Conservation (phyloP, 2,888 invertebrate species). For the Trichogramma dendrolimi region DNA sequence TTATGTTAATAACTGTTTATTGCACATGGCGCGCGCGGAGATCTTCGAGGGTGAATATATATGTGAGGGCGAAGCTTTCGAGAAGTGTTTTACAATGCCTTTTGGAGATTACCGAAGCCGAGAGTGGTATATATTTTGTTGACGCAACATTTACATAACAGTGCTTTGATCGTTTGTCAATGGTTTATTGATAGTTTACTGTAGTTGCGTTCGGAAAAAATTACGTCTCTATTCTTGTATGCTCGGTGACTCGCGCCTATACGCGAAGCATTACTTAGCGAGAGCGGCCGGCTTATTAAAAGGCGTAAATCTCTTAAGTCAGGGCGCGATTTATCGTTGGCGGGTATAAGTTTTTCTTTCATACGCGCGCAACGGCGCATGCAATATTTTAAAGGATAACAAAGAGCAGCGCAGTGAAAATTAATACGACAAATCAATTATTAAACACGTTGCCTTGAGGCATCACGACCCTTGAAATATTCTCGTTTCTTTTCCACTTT, state of each 20-base stretch:
- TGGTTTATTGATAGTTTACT: no score
- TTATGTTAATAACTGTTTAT: slow-evolving; percentile 30
- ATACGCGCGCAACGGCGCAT: not conserved
- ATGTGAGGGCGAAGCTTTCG: no score
- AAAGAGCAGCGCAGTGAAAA: slow-evolving; percentile 13
- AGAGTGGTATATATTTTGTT: no score
- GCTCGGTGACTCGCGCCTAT: not conserved
- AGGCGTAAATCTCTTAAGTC: slow-evolving; percentile 17
- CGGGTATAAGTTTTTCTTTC: slow-evolving; percentile 10
- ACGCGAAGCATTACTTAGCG: slow-evolving; percentile 7
- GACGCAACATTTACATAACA: no score
- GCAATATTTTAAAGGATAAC: slow-evolving; percentile 8
- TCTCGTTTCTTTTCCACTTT: slow-evolving; percentile 22
- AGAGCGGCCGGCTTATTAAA: slow-evolving; percentile 14
- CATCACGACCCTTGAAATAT: slow-evolving; percentile 14
- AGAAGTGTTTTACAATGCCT: slow-evolving; percentile 12
- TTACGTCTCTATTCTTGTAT: slow-evolving; percentile 8
- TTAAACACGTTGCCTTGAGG: slow-evolving; percentile 11
- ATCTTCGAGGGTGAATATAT: no score
- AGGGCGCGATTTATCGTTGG: not conserved
- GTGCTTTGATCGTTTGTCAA: no score
- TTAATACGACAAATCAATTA: slow-evolving; percentile 29
- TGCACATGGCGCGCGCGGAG: not conserved
- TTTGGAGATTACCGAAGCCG: not conserved
- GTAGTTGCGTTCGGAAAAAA: slow-evolving; percentile 9